A percentile compares a stretch with the other conserved stretches of the same genome.
These are phyloP conservation scores for Lepidostoma basale DNA, from an alignment of 1,140 invertebrate genomes.

Conservation along the genomic window DNA sequence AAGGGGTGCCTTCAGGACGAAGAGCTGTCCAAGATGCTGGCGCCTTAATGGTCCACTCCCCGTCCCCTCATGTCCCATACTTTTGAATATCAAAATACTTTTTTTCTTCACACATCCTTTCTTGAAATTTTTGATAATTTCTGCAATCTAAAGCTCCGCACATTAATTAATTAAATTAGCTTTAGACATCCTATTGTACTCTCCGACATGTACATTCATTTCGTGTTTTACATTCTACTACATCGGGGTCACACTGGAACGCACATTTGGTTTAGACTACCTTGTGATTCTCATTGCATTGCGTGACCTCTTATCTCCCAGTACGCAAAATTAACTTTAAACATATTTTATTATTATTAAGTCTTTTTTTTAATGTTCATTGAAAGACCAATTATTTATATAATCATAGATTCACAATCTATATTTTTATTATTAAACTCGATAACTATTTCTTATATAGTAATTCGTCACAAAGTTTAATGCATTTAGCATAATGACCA, in stretches of 20 bases:
- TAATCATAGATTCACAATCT: slow-evolving; percentile 8
- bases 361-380: slow-evolving; percentile 16
- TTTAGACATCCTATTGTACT: background rate
- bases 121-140: slow-evolving; percentile 11
- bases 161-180: slow-evolving; percentile 17
- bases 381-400: slow-evolving; percentile 29
- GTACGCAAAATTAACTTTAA: background rate
- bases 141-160: slow-evolving; percentile 1
- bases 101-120: slow-evolving; percentile 5
- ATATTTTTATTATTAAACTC: slow-evolving; percentile 21
- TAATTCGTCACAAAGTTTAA: slow-evolving; percentile 1
- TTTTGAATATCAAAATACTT: slow-evolving; percentile 8
- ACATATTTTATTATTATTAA: background rate
- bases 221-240: background rate
- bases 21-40: slow-evolving; percentile 93
- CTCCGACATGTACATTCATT: background rate
- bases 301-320: background rate
- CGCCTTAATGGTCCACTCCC: slow-evolving; percentile 72
- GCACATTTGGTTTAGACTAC: slow-evolving; percentile 9
- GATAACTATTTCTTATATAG: slow-evolving; percentile 16
- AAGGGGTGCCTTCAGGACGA: slow-evolving; percentile 98
- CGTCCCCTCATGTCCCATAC: slow-evolving; percentile 37
- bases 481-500: background rate
- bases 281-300: background rate
- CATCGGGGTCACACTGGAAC: background rate